phyloP scores from a whole-genome alignment of 2,113 vertebrate species.

The Danionella cerebrum region DNA sequence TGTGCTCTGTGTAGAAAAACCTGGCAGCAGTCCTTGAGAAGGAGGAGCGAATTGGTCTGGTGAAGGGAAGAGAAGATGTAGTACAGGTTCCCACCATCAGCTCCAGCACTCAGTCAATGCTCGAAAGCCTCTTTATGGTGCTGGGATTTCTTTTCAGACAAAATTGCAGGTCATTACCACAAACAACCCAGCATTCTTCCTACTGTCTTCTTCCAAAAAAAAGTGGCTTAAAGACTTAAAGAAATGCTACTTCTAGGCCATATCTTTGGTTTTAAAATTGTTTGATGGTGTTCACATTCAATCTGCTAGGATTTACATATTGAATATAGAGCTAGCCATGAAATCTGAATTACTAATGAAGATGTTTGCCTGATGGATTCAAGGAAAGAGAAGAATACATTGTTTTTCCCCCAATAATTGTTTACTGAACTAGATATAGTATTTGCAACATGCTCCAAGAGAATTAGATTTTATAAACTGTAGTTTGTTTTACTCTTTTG shows the following conservation, averaged over 20 bases:
- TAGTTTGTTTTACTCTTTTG: no score
- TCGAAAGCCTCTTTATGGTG: slow-evolving; percentile 91
- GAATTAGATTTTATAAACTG: no score
- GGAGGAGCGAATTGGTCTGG: slow-evolving; percentile 67
- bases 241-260: neutral
- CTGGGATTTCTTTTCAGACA: slow-evolving; percentile 79
- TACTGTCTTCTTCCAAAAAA: neutral
- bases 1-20: slow-evolving; percentile 61
- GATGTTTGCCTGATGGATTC: no score
- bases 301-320: no score
- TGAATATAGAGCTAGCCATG: no score
- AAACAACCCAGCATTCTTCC: slow-evolving; percentile 23
- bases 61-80: slow-evolving; percentile 65
- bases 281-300: no score
- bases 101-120: slow-evolving; percentile 70
- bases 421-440: no score
- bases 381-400: no score
- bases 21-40: slow-evolving; percentile 80
- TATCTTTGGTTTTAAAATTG: neutral
- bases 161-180: slow-evolving; percentile 71
- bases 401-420: no score
- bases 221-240: neutral
- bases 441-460: no score
- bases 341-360: no score
- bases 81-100: slow-evolving; percentile 73